Percentiles rank a stretch among this genome's conserved stretches.
Evolutionary conservation across 2,113 vertebrate genomes (phyloP).

Genomic region (Meleagris gallopavo): DNA sequence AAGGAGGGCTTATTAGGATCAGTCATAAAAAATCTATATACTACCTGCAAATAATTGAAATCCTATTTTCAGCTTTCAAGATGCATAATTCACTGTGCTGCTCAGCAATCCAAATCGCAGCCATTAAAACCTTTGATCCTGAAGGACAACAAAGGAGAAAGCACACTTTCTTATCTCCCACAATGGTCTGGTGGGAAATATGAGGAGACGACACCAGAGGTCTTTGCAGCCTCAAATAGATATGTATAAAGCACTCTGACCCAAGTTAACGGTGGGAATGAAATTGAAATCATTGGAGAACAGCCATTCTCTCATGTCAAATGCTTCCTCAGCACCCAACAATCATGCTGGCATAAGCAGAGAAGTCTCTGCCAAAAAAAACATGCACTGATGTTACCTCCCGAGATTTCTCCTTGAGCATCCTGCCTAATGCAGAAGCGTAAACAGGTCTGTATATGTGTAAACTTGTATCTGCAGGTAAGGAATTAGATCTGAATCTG

Average conservation of each 20-base stretch:
- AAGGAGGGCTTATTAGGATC: not conserved
- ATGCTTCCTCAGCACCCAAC: not conserved
- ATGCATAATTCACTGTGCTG: conserved; percentile 15
- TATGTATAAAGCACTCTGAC: not conserved
- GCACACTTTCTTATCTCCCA: not conserved
- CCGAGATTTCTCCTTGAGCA: not conserved
- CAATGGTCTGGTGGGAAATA: not conserved
- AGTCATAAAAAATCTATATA: not conserved
- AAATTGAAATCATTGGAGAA: conserved; percentile 12
- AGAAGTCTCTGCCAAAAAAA: not conserved
- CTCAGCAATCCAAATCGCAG: not conserved
- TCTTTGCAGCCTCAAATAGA: not conserved
- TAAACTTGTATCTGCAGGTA: not conserved
- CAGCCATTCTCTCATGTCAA: not conserved
- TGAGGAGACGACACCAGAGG: not conserved
- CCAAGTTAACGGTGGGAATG: not conserved
- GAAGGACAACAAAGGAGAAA: conserved; percentile 39
- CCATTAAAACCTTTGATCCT: conserved; percentile 12
- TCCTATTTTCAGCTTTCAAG: conserved; percentile 36
- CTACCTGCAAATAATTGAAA: conserved; percentile 43
- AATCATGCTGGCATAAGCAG: not conserved
- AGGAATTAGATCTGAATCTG: conserved; percentile 14
- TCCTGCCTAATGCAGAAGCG: not conserved
- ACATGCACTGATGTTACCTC: not conserved
- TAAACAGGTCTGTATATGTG: not conserved